Conservation (phyloP, 2,113 vertebrate species). For the Cyanoramphus novaezelandiae region DNA sequence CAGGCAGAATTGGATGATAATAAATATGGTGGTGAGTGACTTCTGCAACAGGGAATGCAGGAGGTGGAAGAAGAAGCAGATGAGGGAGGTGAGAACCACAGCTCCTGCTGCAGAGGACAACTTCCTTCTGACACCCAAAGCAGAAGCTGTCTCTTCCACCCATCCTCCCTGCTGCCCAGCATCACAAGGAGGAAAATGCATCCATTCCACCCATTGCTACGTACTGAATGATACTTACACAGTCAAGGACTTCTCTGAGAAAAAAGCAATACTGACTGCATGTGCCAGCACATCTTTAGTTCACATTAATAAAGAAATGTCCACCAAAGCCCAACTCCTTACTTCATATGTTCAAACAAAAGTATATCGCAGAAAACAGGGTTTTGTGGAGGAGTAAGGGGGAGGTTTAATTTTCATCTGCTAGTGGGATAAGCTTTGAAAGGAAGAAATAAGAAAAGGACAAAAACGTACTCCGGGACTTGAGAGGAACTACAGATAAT, state of each 20-base stretch:
- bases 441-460: not conserved
- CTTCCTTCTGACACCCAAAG: not conserved
- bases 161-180: rapidly evolving
- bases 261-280: not conserved
- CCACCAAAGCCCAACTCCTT: not conserved
- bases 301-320: not conserved
- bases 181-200: not conserved
- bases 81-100: not conserved
- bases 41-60: not conserved
- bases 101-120: not conserved
- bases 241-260: not conserved
- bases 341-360: not conserved
- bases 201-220: not conserved
- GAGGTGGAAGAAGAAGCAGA: not conserved
- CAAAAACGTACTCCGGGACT: not conserved
- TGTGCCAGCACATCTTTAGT: not conserved
- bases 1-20: not conserved
- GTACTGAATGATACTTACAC: rapidly evolving
- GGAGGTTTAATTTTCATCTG: not conserved
- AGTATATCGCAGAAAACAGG: not conserved
- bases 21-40: not conserved
- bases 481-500: not conserved
- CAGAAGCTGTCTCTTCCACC: not conserved
- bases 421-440: not conserved
- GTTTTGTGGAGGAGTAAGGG: not conserved